Conservation (phyloP, 2,888 invertebrate genomes). For the Conops quadrifasciatus region DNA sequence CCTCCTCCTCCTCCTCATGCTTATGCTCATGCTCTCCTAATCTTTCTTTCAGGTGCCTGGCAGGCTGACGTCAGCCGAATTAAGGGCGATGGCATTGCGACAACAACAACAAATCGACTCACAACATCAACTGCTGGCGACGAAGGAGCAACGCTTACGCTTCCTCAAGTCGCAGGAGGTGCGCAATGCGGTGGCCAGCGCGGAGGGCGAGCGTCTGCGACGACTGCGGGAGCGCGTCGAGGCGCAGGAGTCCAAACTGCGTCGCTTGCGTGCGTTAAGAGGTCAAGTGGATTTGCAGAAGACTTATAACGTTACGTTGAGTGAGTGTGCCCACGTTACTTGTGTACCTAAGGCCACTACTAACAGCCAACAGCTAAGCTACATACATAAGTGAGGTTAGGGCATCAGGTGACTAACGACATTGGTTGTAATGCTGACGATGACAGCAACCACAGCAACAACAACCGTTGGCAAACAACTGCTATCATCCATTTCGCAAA, state of each 20-base stretch:
- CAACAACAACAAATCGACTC: slow-evolving; percentile 98
- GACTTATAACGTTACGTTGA: slow-evolving; percentile 88
- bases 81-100: slow-evolving; percentile 96
- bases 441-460: background rate
- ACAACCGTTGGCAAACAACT: background rate
- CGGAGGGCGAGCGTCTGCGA: slow-evolving; percentile 87
- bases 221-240: slow-evolving; percentile 91
- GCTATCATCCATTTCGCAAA: too few relatives aligned
- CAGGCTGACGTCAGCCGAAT: slow-evolving; percentile 92
- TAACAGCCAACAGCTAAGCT: slow-evolving; percentile 3
- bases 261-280: slow-evolving; percentile 87
- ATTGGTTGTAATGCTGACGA: background rate
- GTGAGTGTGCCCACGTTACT: slow-evolving; percentile 70
- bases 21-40: background rate
- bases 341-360: background rate
- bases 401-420: background rate
- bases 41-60: slow-evolving; percentile 77
- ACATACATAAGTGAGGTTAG: too few relatives aligned
- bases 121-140: slow-evolving; percentile 88
- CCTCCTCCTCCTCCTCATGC: too few relatives aligned
- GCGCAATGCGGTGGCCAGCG: slow-evolving; percentile 67
- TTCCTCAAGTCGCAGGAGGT: slow-evolving; percentile 95
- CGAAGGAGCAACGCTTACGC: slow-evolving; percentile 91
- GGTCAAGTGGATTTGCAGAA: slow-evolving; percentile 95
- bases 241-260: slow-evolving; percentile 92